A percentile compares a stretch with the other conserved stretches of the same genome.
phyloP scores from a whole-genome alignment of 2,888 invertebrate species.

The Lepidonotus clava region DNA sequence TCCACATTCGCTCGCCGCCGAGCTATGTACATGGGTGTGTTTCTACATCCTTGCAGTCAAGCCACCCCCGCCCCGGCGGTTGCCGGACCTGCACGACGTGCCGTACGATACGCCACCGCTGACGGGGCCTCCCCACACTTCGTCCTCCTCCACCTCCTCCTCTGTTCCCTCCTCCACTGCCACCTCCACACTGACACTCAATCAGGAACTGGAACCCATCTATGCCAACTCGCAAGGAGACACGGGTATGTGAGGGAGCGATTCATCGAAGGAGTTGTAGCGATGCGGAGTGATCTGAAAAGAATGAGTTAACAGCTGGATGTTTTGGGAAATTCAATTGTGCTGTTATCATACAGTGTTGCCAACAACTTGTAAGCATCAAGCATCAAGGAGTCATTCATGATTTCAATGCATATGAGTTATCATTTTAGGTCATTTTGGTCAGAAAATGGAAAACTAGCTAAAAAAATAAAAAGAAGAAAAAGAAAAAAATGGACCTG shows the following conservation, averaged over 20 bases:
- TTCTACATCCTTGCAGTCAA: constrained; percentile 43
- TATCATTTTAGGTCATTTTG: too few relatives aligned
- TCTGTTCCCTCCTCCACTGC: not conserved
- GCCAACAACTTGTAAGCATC: too few relatives aligned
- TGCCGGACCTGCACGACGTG: constrained; percentile 66
- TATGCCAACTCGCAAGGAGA: constrained; percentile 38
- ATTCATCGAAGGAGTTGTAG: too few relatives aligned
- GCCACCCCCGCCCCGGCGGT: constrained; percentile 58
- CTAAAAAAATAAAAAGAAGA: too few relatives aligned
- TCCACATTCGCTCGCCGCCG: not conserved
- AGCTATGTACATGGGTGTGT: constrained; percentile 8
- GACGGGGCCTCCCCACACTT: constrained; percentile 11
- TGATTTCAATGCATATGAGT: too few relatives aligned
- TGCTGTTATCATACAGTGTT: too few relatives aligned
- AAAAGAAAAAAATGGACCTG: too few relatives aligned
- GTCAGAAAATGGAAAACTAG: too few relatives aligned
- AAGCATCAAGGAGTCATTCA: too few relatives aligned
- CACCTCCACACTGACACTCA: constrained; percentile 30
- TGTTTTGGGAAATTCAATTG: too few relatives aligned
- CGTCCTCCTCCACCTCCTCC: not conserved
- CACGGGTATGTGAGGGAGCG: not conserved
- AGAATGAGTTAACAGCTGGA: too few relatives aligned
- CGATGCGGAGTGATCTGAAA: too few relatives aligned
- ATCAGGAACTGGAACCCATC: constrained; percentile 44
- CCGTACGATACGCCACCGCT: constrained; percentile 64